Evolutionary conservation across 2,113 vertebrate genomes (phyloP), one percentile per base, ranked within the genome.

Genomic region (Hemibagrus wyckioides): DNA sequence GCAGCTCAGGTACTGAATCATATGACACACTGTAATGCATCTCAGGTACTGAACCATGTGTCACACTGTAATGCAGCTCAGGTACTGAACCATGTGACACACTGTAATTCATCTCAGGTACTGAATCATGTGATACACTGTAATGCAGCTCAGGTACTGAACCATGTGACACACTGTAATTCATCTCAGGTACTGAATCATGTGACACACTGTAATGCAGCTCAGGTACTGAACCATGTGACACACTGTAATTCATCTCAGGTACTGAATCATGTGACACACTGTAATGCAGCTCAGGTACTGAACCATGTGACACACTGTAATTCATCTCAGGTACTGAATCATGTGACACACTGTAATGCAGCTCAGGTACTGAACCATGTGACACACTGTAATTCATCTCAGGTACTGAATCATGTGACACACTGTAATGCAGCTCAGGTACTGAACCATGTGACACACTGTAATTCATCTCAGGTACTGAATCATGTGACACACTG

Each of bases 211-310:
- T 19, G 14, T 33, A 67, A 97, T 99, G 97, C 98, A 99, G 92
- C 96, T 99, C 85, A 95, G 97, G 97, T 97, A 93, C 10, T 25
- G 30, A 9, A 52, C 5, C 6, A 54, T 61, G 28, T 48, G 44
- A 50, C 59, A 33, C 1, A 69, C 44, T 13, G 33, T 19, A 61
- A n/a, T 77, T 4, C 33, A 76, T 36, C 33, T 84, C 65, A 84
- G 83, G n/a, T 73, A 41, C 17, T 73, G 69, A 73, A 73, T 0
- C 36, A 11, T 25, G 23, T n/a, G 11, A n/a, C 61, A 30, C 11
- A 14, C 61, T 5, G 11, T 63, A 63, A 97, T 99, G 97, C 98
- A 99, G 92, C 96, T 99, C 85, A 95, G 97, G 97, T 97, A 94
- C 9, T 14, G 11, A 19, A 36, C 14, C 7, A 71, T 48, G 19